Evolutionary conservation across 2,888 invertebrate species (phyloP).

Genomic region (Eupithecia centaureata): DNA sequence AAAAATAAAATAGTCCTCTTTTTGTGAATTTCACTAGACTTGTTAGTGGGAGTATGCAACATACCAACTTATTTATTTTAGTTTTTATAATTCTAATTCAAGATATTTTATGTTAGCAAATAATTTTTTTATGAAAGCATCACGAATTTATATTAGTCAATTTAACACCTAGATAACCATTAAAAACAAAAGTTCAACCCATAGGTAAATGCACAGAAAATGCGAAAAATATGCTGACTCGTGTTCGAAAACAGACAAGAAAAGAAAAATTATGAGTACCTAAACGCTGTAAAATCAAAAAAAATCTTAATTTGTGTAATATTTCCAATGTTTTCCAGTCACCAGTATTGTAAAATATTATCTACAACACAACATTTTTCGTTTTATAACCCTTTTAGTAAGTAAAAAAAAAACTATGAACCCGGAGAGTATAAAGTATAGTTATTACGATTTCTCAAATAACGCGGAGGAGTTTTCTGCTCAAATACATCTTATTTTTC

Average conservation of each 20-base stretch:
- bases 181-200: no score
- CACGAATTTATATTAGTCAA: not conserved
- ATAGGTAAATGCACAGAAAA: not conserved
- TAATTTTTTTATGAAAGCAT: not conserved
- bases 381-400: no score
- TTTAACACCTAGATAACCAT: not conserved
- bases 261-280: not conserved
- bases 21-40: not conserved
- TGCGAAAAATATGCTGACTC: not conserved
- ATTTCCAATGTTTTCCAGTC: no score
- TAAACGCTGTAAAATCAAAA: not conserved
- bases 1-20: not conserved
- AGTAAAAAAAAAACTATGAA: no score
- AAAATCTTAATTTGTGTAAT: no score
- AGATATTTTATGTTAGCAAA: no score
- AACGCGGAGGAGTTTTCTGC: not conserved
- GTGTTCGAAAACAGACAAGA: not conserved
- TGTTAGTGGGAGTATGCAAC: not conserved
- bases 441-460: not conserved
- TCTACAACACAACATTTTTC: not conserved
- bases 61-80: not conserved
- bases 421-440: no score
- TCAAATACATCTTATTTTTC: not conserved
- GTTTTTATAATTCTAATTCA: no score
- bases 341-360: not conserved